phyloP scores from a whole-genome alignment of 1,140 invertebrate genomes.

The Ceratosolen fusciceps region DNA sequence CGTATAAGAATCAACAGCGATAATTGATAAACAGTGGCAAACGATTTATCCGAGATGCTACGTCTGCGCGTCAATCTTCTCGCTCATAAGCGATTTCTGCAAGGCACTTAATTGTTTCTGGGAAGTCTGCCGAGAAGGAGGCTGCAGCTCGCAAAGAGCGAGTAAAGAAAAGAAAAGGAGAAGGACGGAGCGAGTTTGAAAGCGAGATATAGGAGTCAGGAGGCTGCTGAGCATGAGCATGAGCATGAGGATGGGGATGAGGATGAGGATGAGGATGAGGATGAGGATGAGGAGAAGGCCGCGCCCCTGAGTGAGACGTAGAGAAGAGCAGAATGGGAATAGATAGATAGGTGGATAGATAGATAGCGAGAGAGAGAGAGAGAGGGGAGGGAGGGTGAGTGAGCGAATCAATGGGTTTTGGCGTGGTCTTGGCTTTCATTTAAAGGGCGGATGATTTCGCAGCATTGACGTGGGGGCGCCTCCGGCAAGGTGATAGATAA shows the following conservation, averaged over 20 bases:
- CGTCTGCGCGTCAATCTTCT: constrained; percentile 34
- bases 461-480: constrained; percentile 11
- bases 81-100: constrained; percentile 52
- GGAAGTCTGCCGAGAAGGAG: constrained; percentile 21
- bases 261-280: no score
- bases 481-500: constrained; percentile 60
- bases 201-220: constrained; percentile 3
- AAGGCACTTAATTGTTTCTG: constrained; percentile 42
- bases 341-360: background rate
- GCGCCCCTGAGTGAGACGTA: no score
- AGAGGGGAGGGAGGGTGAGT: background rate
- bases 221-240: no score
- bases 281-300: no score
- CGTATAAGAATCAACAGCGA: background rate
- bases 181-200: background rate
- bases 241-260: no score
- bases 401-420: background rate
- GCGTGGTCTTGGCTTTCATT: constrained; percentile 2
- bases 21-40: constrained; percentile 39
- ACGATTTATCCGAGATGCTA: constrained; percentile 20
- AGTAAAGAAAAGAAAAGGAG: background rate
- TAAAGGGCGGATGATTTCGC: constrained; percentile 21
- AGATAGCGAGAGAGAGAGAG: background rate
- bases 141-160: no score
- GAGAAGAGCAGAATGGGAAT: no score